Evolutionary conservation across 2,888 invertebrate genomes (phyloP).

Genomic region (Maniola hyperantus): DNA sequence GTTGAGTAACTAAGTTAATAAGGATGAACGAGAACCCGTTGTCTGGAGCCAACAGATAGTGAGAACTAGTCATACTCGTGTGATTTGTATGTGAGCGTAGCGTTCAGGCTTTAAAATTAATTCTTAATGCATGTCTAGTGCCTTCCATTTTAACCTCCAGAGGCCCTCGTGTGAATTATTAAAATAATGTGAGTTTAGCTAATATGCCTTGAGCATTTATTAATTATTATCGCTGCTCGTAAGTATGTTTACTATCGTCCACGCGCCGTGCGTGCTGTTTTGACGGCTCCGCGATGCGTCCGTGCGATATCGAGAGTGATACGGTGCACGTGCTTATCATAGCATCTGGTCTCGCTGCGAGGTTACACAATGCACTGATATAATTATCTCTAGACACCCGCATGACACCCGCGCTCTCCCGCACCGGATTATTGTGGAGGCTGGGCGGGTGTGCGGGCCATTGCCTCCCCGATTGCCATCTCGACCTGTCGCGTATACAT

Average conservation of each 20-base stretch:
- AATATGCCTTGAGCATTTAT: too few relatives aligned
- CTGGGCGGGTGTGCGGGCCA: too few relatives aligned
- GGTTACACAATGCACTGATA: neutral
- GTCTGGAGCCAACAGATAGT: conserved; percentile 1
- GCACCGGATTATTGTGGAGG: too few relatives aligned
- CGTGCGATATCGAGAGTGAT: conserved; percentile 2
- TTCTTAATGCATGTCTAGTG: neutral
- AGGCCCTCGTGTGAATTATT: too few relatives aligned
- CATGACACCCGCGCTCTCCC: too few relatives aligned
- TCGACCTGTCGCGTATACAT: too few relatives aligned
- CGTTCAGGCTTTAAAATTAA: neutral
- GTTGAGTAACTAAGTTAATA: conserved; percentile 35
- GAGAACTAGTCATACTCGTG: neutral
- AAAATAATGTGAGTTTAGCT: too few relatives aligned
- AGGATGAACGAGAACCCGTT: conserved; percentile 24
- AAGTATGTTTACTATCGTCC: neutral
- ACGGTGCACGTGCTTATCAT: neutral
- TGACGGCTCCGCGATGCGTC: neutral
- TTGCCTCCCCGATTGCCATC: too few relatives aligned
- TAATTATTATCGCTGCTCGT: too few relatives aligned
- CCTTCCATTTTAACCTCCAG: neutral
- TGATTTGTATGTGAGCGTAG: neutral
- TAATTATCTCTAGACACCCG: neutral
- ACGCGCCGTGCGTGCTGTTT: neutral
- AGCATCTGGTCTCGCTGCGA: neutral